Evolutionary conservation across 2,888 invertebrate genomes (phyloP), one percentile per base, ranked within the genome.

Genomic region (Acanthosepion esculentum): DNA sequence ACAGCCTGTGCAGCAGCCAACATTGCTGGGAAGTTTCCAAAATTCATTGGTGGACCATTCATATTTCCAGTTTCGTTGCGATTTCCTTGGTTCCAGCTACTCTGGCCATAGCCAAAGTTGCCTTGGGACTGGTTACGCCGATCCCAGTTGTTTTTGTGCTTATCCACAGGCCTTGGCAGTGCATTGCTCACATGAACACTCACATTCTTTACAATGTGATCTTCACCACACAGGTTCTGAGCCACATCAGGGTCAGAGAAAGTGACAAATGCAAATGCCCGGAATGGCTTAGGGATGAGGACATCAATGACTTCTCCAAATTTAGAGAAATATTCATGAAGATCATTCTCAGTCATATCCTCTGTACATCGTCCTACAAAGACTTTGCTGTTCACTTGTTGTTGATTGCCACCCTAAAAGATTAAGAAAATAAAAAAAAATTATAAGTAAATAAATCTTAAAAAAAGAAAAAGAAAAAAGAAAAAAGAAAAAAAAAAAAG

Each of bases 251-350:
- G 98, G 97, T 99, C 99, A 97, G 98, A 98, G 98, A 99, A 99
- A 94, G 99, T 99, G 94, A 99, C 99, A 98, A 99, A 99, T 48
- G 96, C 96, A 95, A 97, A 98, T 59, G 97, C 97, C 92, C 98
- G 96, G 97, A 99, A 99, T 95, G 99, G 99, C 97, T 99, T 98
- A 64, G 99, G 99, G 96, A 99, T 99, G 98, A 99, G 99, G 94
- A 99, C 99, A 98, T 99, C 99, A 94, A 99, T 99, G 94, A 99
- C 99, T 98, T 99, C 99, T 96, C 99, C 99, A 98, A 98, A 99
- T 97, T 98, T 98, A 94, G 98, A 98, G 95, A 97, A 97, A 98
- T 99, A 99, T 96, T 98, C 98, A 96, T 98, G 98, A 95, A 99
- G 98, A 97, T 99, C 99, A 96, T 99, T 99, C 94, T 98, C 98